Evolutionary conservation across 1,140 invertebrate species (phyloP), one percentile per base, ranked within the genome.

Genomic region (Oscheius sp.): DNA sequence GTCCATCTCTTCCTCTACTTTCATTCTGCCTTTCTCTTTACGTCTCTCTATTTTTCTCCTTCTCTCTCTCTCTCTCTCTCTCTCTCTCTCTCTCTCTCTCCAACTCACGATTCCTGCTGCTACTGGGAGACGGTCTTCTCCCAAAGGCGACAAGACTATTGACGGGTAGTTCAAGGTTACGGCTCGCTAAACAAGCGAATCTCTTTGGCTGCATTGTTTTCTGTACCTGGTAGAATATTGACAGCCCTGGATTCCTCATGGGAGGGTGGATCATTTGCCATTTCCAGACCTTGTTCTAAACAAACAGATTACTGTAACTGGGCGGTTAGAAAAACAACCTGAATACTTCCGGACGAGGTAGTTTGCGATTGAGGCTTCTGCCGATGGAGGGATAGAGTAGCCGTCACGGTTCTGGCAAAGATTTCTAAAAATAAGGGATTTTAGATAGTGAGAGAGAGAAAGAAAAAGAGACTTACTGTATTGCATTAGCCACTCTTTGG

Each of bases 121-220:
- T 59, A 15, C 55, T 13, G 55, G 23, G 55, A 59, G 32, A 36
- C 10, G 61, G 61, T 32, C 61, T 26, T 18, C 61, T 13, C 15
- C 61, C 61, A 38, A 63, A 36, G 18, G 61, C 61, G 20, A 63
- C 36, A 4, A 63, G 26, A 1, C 36, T 63, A 26, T 63, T 34
- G 10, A 36, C 32, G 4, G 61, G 61, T 10, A 38, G 61, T 63
- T 63, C 61, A n/a, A 63, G 15, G 35, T 42, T 63, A 18, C 36
- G 18, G 35, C 32, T 36, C 15, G 36, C 61, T 45, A 18, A 18
- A 18, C 23, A 18, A 15, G 42, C 18, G 23, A 45, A 45, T 45
- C 18, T 23, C 18, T 18, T 45, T 45, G 18, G 42, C 15, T 18
- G 23, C 18, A 15, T 45, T 18, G 23, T 18, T 18, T 18, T 45